These are phyloP conservation scores for Rhinoptilus africanus DNA, from an alignment of 2,113 vertebrate species.

Conservation along the genomic window DNA sequence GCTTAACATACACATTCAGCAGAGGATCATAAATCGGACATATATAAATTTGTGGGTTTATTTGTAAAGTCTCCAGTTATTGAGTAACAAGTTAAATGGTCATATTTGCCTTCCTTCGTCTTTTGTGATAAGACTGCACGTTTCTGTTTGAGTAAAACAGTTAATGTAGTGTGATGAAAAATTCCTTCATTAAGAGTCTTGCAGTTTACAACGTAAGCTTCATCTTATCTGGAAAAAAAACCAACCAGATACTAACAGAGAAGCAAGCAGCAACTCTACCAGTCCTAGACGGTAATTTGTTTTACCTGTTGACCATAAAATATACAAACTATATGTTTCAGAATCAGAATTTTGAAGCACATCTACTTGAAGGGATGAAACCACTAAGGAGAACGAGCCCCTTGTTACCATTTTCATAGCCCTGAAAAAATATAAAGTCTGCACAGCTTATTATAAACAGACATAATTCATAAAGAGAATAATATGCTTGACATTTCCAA, in stretches of 20 bases:
- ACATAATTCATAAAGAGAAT: not conserved
- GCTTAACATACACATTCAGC: not conserved
- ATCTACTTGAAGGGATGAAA: not conserved
- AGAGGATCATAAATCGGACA: not conserved
- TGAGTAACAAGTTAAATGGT: not conserved
- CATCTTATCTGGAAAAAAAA: not conserved
- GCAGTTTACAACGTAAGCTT: not conserved
- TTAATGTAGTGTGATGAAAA: not conserved
- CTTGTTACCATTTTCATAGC: conserved; percentile 50
- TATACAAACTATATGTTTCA: not conserved
- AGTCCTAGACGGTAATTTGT: not conserved
- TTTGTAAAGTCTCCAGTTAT: not conserved
- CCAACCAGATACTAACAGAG: not conserved
- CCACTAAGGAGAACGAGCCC: not conserved
- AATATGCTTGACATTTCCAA: conserved; percentile 8
- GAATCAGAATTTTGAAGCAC: not conserved
- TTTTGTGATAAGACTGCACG: not conserved
- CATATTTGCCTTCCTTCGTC: not conserved
- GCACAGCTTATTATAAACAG: conserved; percentile 10
- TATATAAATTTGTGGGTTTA: not conserved
- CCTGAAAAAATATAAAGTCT: conserved; percentile 27
- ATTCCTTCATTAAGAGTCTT: not conserved
- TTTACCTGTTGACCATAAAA: not conserved
- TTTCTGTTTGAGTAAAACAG: not conserved
- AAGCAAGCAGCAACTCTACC: not conserved